A percentile compares a stretch with the other conserved stretches of the same genome.
phyloP scores from a whole-genome alignment of 2,113 vertebrate species.

The Alexandromys fortis region DNA sequence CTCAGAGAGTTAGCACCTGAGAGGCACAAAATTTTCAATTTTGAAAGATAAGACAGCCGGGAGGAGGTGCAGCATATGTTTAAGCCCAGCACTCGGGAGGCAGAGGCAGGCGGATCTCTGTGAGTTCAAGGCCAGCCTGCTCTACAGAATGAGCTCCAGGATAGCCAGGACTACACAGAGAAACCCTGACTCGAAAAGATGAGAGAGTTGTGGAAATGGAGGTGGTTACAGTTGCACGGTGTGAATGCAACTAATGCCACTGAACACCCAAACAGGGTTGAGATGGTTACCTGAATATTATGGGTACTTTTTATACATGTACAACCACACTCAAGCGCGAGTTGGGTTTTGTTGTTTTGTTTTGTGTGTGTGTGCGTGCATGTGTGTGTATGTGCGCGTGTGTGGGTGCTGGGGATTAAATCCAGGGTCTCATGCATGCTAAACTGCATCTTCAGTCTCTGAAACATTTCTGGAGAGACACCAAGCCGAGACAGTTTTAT shows the following conservation, averaged over 20 bases:
- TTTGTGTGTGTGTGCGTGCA: no score
- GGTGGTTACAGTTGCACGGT: background rate
- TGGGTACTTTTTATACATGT: background rate
- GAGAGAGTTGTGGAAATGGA: background rate
- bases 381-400: accelerated
- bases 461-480: background rate
- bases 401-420: background rate
- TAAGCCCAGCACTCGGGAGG: background rate
- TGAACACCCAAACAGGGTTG: background rate
- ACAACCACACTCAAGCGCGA: no score
- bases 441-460: background rate
- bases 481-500: background rate
- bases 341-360: no score
- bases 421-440: background rate
- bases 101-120: background rate
- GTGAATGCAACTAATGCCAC: background rate
- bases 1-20: background rate
- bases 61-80: background rate
- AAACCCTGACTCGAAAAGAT: background rate
- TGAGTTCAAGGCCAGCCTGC: background rate
- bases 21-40: background rate
- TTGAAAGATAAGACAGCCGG: background rate
- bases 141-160: background rate
- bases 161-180: background rate
- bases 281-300: background rate